These are phyloP conservation scores for Mugil cephalus DNA, from an alignment of 2,113 vertebrate genomes.

Conservation along the genomic window DNA sequence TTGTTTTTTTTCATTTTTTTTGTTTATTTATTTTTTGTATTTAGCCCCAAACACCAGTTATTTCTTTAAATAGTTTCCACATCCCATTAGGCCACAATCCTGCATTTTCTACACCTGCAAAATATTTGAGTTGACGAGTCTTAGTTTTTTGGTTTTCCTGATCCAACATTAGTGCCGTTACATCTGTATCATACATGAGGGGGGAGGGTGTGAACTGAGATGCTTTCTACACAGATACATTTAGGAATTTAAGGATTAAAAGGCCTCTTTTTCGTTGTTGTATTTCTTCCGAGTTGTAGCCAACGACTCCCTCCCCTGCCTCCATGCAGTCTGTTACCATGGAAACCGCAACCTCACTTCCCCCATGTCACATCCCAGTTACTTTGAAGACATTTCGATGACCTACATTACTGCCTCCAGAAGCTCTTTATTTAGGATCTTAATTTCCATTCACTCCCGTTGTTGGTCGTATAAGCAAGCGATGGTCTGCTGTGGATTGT, in stretches of 20 bases:
- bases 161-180: too few relatives aligned
- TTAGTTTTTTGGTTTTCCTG: too few relatives aligned
- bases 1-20: too few relatives aligned
- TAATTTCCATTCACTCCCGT: background rate
- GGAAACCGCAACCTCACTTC: constrained; percentile 56
- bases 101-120: too few relatives aligned
- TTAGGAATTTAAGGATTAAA: constrained; percentile 48
- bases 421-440: background rate
- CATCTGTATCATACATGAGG: too few relatives aligned
- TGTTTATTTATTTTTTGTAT: too few relatives aligned
- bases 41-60: too few relatives aligned
- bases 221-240: constrained; percentile 1
- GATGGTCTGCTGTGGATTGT: background rate
- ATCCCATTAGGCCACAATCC: too few relatives aligned
- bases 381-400: constrained; percentile 63
- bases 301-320: background rate
- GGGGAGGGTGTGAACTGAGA: too few relatives aligned
- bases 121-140: too few relatives aligned
- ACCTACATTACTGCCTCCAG: constrained; percentile 59
- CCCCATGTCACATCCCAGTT: constrained; percentile 13
- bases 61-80: too few relatives aligned
- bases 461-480: background rate
- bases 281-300: background rate
- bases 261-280: constrained; percentile 8
- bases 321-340: constrained; percentile 40